phyloP scores from a whole-genome alignment of 2,797 vertebrate species.

The Crenuchus spilurus region DNA sequence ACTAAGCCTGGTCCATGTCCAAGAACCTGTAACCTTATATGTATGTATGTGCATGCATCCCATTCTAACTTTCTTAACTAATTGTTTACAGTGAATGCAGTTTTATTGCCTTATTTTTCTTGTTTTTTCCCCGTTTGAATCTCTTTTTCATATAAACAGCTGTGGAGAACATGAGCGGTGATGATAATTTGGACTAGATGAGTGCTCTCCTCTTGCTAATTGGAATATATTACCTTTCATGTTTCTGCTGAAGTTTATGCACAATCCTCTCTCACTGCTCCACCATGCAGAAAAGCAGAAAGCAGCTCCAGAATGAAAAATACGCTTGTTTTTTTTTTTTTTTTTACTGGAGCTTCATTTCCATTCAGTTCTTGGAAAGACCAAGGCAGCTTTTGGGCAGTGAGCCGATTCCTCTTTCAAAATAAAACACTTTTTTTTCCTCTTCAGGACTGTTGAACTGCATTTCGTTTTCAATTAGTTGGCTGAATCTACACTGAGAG shows the following conservation, averaged over 20 bases:
- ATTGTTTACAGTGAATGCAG: background rate
- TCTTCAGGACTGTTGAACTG: background rate
- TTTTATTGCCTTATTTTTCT: background rate
- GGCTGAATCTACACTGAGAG: slow-evolving; percentile 31
- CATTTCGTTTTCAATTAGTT: slow-evolving; percentile 21
- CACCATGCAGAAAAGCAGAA: background rate
- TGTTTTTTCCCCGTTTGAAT: background rate
- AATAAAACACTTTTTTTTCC: background rate
- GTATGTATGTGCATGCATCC: no score
- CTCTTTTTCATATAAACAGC: slow-evolving; percentile 24
- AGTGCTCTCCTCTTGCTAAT: slow-evolving; percentile 44
- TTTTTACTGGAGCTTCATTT: background rate
- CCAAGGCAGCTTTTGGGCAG: background rate
- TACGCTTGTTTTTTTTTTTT: background rate
- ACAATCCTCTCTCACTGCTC: slow-evolving; percentile 4
- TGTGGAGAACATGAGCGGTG: slow-evolving; percentile 1
- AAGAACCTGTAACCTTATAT: no score
- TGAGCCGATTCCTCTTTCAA: background rate
- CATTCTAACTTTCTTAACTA: background rate
- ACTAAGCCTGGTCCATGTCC: no score
- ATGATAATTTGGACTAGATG: slow-evolving; percentile 42
- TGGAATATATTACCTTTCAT: slow-evolving; percentile 55
- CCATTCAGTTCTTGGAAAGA: background rate
- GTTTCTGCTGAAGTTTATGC: slow-evolving; percentile 19
- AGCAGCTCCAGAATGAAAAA: background rate